These are phyloP conservation scores for Eulithis prunata DNA, from an alignment of 2,888 invertebrate genomes.

Conservation along the genomic window DNA sequence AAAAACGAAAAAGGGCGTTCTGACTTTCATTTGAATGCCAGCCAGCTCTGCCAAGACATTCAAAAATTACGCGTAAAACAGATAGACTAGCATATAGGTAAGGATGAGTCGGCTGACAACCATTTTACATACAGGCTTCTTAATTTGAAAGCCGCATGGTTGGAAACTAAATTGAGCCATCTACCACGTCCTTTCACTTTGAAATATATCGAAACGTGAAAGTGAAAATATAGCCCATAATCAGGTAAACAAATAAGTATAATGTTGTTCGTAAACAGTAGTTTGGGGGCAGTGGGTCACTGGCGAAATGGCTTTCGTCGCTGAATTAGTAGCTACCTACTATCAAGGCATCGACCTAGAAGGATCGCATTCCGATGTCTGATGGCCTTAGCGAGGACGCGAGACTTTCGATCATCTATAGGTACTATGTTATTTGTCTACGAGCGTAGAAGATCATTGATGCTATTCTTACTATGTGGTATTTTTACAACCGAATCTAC, in stretches of 20 bases:
- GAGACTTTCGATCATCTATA: constrained; percentile 12
- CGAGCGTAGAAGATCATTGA: neutral
- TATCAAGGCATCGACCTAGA: constrained; percentile 67
- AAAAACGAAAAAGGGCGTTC: too few relatives aligned
- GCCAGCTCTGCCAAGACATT: too few relatives aligned
- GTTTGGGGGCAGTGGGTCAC: constrained; percentile 68
- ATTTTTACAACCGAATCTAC: too few relatives aligned
- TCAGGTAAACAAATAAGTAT: constrained; percentile 58
- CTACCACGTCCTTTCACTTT: constrained; percentile 30
- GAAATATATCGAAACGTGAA: constrained; percentile 33
- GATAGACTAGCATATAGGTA: too few relatives aligned
- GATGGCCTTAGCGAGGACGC: constrained; percentile 43
- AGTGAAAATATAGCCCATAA: constrained; percentile 41
- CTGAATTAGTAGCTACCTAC: constrained; percentile 56
- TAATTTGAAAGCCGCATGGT: neutral
- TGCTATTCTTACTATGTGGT: too few relatives aligned
- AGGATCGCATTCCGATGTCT: constrained; percentile 71
- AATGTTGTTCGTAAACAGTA: constrained; percentile 55
- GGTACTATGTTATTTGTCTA: neutral
- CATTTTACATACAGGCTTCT: neutral
- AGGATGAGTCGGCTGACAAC: neutral
- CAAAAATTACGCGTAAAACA: too few relatives aligned
- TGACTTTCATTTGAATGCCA: too few relatives aligned
- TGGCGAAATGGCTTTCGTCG: constrained; percentile 72
- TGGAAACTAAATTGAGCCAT: constrained; percentile 8